Evolutionary conservation across 2,797 vertebrate species (phyloP).

Genomic region (Neosilurus hyrtlii): DNA sequence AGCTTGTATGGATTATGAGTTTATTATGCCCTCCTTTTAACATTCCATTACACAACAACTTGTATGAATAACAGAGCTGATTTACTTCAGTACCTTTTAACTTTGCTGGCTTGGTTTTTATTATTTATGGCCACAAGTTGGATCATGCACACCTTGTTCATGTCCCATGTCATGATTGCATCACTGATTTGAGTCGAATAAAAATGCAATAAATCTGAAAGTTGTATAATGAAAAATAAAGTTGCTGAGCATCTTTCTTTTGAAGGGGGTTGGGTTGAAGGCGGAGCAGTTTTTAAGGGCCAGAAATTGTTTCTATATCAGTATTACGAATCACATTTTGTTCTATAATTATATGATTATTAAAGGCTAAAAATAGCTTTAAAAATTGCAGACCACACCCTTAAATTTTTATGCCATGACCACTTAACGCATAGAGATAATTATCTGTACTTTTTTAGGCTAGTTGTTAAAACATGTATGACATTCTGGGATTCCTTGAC

Average conservation of each 20-base stretch:
- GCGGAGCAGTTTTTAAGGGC: neutral
- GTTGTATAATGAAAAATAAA: neutral
- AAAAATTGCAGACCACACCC: neutral
- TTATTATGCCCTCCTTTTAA: neutral
- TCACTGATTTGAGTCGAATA: neutral
- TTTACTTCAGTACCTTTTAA: neutral
- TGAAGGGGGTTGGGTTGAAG: no score
- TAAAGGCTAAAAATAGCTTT: neutral
- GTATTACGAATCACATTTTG: neutral
- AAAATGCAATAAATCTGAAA: neutral
- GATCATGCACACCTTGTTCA: neutral
- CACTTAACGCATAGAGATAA: no score
- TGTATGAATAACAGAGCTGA: neutral
- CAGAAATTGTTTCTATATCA: neutral
- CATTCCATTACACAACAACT: neutral
- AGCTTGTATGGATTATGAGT: conserved; percentile 16
- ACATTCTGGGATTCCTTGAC: neutral
- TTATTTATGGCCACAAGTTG: neutral
- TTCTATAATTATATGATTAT: neutral
- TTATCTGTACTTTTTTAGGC: neutral
- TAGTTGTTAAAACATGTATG: neutral
- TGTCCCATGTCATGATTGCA: neutral
- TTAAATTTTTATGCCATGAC: neutral
- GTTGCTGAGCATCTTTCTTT: neutral
- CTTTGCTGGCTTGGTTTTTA: neutral